Evolutionary conservation across 30 jellyfish, hydroid and myxozoan genomes (phyloP), one percentile per base, ranked within the genome.

Genomic region (Hydractinia echinata): DNA sequence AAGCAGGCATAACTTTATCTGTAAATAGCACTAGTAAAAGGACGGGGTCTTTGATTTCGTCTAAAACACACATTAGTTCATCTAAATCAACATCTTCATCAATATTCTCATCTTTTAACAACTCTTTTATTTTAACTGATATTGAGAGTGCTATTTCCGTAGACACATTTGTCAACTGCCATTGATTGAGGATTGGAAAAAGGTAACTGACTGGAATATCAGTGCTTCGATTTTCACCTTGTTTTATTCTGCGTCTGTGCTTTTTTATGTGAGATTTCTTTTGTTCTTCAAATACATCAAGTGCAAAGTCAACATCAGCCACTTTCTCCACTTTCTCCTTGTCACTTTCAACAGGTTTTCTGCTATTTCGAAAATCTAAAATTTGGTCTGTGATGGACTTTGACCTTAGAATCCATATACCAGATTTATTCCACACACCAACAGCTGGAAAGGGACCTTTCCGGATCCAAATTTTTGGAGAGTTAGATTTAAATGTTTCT

Each of bases 371-470:
- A 30, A 71, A 30, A 5, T 80, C 87, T 80, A 61, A 48, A 44
- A 80, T 49, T 53, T 88, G 97, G 55, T 84, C 86, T 5, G 85
- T 66, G 4, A 94, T 85, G 4, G 99, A 80, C 73, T 94, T 95
- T 4, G 99, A 76, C 56, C 88, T 72, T 39, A 94, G 66, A 14
- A 80, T 81, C 78, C 96, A 84, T 60, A 94, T 64, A 9, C 92
- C 96, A 5, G 96, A 88, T 4, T 82, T 55, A 67, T 90, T 81
- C 99, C 99, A 94, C 4, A 94, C 79, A 6, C 97, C 99, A 61
- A 83, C 89, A 48, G 54, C 82, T 14, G 99, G 97, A 6, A 81
- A 80, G 50, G n/a, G 76, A 8, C 97, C 96, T 62, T 82, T 91
- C 52, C 96, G 64, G 1, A 81, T 81, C 96, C 96, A 88, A 8